Conservation (phyloP, 2,888 invertebrate genomes). For the Brachyopa scutellaris region DNA sequence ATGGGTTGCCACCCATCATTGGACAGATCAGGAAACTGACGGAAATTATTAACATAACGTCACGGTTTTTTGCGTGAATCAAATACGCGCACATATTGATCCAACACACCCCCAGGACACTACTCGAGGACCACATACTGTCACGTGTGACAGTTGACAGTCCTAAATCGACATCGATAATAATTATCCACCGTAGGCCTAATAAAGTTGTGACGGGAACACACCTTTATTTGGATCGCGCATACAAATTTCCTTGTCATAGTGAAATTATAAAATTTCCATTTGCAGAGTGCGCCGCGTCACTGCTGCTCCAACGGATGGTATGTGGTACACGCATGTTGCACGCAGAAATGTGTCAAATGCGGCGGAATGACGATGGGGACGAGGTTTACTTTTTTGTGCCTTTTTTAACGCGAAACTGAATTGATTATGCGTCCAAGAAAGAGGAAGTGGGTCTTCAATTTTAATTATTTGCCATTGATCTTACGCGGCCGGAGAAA, state of each 20-base stretch:
- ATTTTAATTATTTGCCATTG: constrained; percentile 63
- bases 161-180: constrained; percentile 20
- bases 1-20: no score
- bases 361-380: constrained; percentile 45
- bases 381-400: constrained; percentile 7
- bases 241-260: constrained; percentile 42
- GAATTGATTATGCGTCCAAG: constrained; percentile 56
- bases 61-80: constrained; percentile 12
- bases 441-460: constrained; percentile 58
- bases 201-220: constrained; percentile 3
- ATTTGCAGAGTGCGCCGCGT: constrained; percentile 8
- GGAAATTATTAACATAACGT: constrained; percentile 52
- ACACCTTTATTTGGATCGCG: constrained; percentile 53
- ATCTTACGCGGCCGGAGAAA: constrained; percentile 58
- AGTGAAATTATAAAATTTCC: constrained; percentile 64
- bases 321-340: constrained; percentile 68
- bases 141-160: constrained; percentile 23
- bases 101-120: constrained; percentile 29
- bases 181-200: neutral
- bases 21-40: constrained; percentile 32
- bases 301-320: neutral
- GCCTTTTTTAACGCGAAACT: constrained; percentile 30
- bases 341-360: constrained; percentile 64
- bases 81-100: constrained; percentile 33
- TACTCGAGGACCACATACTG: constrained; percentile 7